A percentile compares a stretch with the other conserved stretches of the same genome.
Evolutionary conservation across 2,888 invertebrate species (phyloP).

Genomic region (Melipona bicolor): DNA sequence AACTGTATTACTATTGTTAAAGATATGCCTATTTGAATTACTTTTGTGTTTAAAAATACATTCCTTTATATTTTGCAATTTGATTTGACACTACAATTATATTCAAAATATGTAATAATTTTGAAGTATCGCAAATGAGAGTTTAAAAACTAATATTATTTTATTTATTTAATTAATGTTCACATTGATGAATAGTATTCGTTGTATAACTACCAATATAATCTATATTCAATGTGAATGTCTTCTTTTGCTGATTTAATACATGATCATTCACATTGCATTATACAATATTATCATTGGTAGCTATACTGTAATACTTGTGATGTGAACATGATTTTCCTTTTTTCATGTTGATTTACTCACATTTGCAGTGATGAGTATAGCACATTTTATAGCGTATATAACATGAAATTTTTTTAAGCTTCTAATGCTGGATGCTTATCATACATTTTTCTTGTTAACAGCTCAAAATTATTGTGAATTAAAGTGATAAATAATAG

Average conservation of each 20-base stretch:
- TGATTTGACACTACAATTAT: constrained; percentile 60
- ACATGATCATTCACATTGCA: constrained; percentile 34
- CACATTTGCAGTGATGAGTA: constrained; percentile 37
- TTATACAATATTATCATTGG: constrained; percentile 21
- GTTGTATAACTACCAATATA: constrained; percentile 35
- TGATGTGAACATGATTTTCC: constrained; percentile 25
- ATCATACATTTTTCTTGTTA: constrained; percentile 29
- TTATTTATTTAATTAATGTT: constrained; percentile 26
- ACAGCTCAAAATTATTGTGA: constrained; percentile 40
- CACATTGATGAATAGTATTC: constrained; percentile 15
- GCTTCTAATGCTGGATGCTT: constrained; percentile 52
- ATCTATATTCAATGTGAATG: constrained; percentile 20
- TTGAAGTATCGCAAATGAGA: constrained; percentile 62
- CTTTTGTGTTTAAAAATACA: constrained; percentile 65
- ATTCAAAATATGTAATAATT: constrained; percentile 69
- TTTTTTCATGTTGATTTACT: constrained; percentile 42
- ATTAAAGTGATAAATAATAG: constrained; percentile 22
- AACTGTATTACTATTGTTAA: constrained; percentile 45
- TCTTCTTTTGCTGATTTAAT: constrained; percentile 4
- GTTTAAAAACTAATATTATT: constrained; percentile 33
- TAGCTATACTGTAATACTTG: constrained; percentile 26
- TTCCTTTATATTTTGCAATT: constrained; percentile 69
- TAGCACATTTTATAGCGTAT: constrained; percentile 50
- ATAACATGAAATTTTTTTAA: constrained; percentile 47
- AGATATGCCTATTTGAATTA: constrained; percentile 56